phyloP scores from a whole-genome alignment of 2,797 vertebrate genomes.

The Coreius guichenoti region DNA sequence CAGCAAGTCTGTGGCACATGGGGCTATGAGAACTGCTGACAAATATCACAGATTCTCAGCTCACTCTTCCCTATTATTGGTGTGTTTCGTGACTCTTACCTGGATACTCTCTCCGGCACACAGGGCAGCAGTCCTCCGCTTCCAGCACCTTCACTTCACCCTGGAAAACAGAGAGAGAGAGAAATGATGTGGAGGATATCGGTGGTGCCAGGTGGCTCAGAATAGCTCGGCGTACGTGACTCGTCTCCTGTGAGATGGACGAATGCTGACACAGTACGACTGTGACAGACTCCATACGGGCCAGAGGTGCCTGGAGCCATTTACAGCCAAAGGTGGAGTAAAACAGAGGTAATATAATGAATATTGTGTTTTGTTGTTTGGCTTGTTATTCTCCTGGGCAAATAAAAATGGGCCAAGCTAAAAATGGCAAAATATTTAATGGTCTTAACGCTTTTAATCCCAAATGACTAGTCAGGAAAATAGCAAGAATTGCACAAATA shows the following conservation, averaged over 20 bases:
- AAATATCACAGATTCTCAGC: conserved; percentile 30
- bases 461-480: background rate
- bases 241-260: conserved; percentile 38
- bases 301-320: background rate
- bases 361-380: background rate
- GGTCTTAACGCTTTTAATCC: background rate
- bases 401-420: background rate
- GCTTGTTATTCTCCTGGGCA: background rate
- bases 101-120: conserved; percentile 77
- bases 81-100: conserved; percentile 68
- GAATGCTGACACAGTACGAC: conserved; percentile 26
- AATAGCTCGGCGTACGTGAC: conserved; percentile 51
- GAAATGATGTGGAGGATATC: conserved; percentile 7
- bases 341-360: background rate
- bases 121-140: conserved; percentile 84
- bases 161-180: conserved; percentile 68
- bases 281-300: background rate
- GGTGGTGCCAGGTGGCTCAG: conserved; percentile 28
- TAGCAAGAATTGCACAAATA: too few species aligned
- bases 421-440: background rate
- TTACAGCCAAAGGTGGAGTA: background rate
- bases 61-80: conserved; percentile 9
- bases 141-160: conserved; percentile 83
- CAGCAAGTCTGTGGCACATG: conserved; percentile 28
- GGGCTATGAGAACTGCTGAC: conserved; percentile 40